Base-by-base conservation (phyloP, 2,888 invertebrate species). In the Pollenia amentaria region DNA sequence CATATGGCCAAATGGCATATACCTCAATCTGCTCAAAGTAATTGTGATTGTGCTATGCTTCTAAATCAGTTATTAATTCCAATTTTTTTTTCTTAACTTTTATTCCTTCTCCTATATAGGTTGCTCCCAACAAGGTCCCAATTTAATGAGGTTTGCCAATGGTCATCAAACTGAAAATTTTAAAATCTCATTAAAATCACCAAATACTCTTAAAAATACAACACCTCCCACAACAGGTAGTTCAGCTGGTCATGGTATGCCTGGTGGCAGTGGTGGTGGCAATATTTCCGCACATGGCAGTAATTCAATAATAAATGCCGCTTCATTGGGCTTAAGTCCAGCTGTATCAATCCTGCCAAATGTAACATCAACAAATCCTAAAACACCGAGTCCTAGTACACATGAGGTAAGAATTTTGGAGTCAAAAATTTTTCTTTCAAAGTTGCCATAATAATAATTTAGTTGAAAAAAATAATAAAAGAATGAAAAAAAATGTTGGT, bases 381-480 rank as follows among this genome's bases (percentile, higher is more conserved):
- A 97, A 94, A 97, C 97, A 87, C 97, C 97, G 82, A 97, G 97
- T 92, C 97, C 97, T 79, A 96, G 95, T 92, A 95, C 95, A 90
- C 94, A 94, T 91, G 93, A 93, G 93, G 95, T 95, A 90, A 93
- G 93, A 46, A 44, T 6, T 29, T 29, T 29, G 29, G 29, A 6
- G 29, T 29, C 0, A 29, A 29, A 29, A 0, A 29, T 29, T 29
- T 29, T 29, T 29, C 4, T 29, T 29, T 29, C 29, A 29, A 29
- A 29, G 6, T 29, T 29, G 4, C 29, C 29, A 29, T 6, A 29
- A 29, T 29, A 29, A 29, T 29, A 29, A 29, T 6, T 3, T 29
- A 29, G 29, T 29, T 29, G 2, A 29, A 29, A 29, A n/a, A 1
- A 29, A 29, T 21, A 29, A 29, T 29, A 29, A 29, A 3, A 29